Percentiles rank a stretch among this genome's conserved stretches.
Conservation (phyloP, 2,797 vertebrate species). For the Sternarchorhynchus goeldii region DNA sequence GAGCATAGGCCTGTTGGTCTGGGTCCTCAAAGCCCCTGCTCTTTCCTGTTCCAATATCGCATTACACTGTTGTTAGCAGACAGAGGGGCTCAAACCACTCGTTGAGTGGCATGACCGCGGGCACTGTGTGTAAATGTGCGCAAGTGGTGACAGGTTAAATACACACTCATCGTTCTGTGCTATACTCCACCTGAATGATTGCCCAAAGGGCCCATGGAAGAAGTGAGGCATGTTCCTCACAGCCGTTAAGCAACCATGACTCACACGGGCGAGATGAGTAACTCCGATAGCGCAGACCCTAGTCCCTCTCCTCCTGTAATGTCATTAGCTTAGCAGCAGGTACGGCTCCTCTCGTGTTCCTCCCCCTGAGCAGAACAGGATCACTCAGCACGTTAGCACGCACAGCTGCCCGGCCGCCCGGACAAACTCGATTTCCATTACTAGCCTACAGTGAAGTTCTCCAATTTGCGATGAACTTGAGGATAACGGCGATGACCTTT, state of each 20-base stretch:
- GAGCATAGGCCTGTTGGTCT: not conserved
- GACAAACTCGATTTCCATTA: slow-evolving; percentile 55
- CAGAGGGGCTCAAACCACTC: slow-evolving; percentile 34
- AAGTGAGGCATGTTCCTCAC: slow-evolving; percentile 16
- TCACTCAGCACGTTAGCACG: slow-evolving; percentile 39
- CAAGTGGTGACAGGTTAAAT: slow-evolving; percentile 34
- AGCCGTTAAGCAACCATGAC: slow-evolving; percentile 55
- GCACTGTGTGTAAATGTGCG: slow-evolving; percentile 7
- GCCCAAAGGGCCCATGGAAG: slow-evolving; percentile 46
- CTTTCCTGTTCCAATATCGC: slow-evolving; percentile 34
- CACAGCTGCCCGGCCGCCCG: slow-evolving; percentile 32
- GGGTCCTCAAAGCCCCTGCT: slow-evolving; percentile 25
- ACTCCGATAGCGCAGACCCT: slow-evolving; percentile 57
- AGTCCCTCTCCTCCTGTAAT: slow-evolving; percentile 58
- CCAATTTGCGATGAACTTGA: slow-evolving; percentile 46
- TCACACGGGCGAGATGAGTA: slow-evolving; percentile 58
- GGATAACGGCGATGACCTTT: slow-evolving; percentile 63
- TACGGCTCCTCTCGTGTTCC: slow-evolving; percentile 47
- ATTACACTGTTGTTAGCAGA: slow-evolving; percentile 49
- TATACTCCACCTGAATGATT: slow-evolving; percentile 43
- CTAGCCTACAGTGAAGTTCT: slow-evolving; percentile 57
- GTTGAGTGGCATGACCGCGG: slow-evolving; percentile 33
- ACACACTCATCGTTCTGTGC: slow-evolving; percentile 33
- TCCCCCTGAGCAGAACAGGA: slow-evolving; percentile 54
- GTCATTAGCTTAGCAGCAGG: slow-evolving; percentile 66